A percentile compares a stretch with the other conserved stretches of the same genome.
phyloP scores from a whole-genome alignment of 2,888 invertebrate genomes.

The Anaspis maculata region DNA sequence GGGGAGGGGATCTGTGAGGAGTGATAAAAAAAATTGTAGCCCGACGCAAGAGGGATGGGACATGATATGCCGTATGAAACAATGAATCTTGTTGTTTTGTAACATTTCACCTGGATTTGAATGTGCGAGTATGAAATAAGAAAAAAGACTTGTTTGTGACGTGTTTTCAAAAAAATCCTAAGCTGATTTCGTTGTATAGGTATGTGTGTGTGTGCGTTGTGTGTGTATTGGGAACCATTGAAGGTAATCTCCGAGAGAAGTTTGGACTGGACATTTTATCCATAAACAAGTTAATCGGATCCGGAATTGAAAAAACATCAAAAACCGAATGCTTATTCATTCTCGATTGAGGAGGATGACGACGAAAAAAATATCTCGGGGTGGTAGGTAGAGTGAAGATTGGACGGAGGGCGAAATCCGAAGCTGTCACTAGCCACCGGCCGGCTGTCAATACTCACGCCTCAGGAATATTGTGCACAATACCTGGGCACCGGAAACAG shows the following conservation, averaged over 20 bases:
- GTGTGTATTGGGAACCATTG: constrained; percentile 9
- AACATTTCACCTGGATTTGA: too few species aligned
- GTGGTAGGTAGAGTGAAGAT: not conserved
- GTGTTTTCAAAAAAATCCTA: too few species aligned
- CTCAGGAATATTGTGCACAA: constrained; percentile 5
- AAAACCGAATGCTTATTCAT: constrained; percentile 32
- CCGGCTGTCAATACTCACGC: constrained; percentile 28
- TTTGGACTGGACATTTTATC: constrained; percentile 30
- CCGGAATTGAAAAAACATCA: constrained; percentile 37
- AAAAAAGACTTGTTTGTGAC: too few species aligned
- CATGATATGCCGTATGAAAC: too few species aligned
- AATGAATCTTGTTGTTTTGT: too few species aligned
- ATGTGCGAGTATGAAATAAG: too few species aligned
- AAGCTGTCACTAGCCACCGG: constrained; percentile 35
- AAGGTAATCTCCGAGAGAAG: constrained; percentile 17
- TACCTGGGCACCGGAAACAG: constrained; percentile 9
- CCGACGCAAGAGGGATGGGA: too few species aligned
- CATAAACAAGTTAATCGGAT: constrained; percentile 39
- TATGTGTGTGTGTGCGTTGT: too few species aligned
- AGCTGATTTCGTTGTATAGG: too few species aligned
- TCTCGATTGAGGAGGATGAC: constrained; percentile 27
- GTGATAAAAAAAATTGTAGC: too few species aligned
- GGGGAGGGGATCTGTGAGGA: constrained; percentile 23
- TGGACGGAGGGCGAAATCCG: constrained; percentile 24
- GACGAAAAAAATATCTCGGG: constrained; percentile 1